phyloP scores from a whole-genome alignment of 2,888 invertebrate genomes.

The Pachydiplax longipennis region DNA sequence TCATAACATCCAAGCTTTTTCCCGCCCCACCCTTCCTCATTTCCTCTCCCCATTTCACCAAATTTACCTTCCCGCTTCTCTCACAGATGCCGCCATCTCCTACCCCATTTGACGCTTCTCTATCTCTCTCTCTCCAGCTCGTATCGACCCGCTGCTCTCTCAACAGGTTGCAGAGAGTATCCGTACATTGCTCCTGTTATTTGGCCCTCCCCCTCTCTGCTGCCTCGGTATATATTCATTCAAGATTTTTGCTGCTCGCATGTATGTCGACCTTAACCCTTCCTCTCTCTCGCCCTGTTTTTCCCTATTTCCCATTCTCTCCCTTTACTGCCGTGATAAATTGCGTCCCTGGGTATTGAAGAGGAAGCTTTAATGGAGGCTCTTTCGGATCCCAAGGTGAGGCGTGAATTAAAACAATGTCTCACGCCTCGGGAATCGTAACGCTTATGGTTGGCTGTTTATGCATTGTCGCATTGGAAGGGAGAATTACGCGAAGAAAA shows the following conservation, averaged over 20 bases:
- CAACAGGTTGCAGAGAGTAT: constrained; percentile 28
- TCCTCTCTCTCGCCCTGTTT: not conserved
- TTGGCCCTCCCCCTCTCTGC: not conserved
- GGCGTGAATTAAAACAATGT: not conserved
- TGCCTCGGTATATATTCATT: not conserved
- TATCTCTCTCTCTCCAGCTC: not conserved
- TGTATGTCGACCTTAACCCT: not conserved
- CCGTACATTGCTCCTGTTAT: not conserved
- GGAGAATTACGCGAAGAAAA: not conserved
- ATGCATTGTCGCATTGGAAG: not conserved
- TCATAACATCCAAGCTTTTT: not conserved
- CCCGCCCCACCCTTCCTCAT: not conserved
- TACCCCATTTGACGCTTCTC: not conserved
- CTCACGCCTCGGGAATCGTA: not conserved
- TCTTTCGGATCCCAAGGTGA: not conserved
- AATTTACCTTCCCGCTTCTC: not conserved
- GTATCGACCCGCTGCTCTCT: constrained; percentile 8
- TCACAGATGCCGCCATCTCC: not conserved
- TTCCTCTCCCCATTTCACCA: not conserved
- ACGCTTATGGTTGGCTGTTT: not conserved
- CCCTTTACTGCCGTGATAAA: not conserved
- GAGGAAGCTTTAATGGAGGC: not conserved
- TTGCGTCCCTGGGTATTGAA: not conserved
- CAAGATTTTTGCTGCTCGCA: not conserved
- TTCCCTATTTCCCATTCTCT: not conserved